phyloP scores from a whole-genome alignment of 2,113 vertebrate species.

The Nibea albiflora region DNA sequence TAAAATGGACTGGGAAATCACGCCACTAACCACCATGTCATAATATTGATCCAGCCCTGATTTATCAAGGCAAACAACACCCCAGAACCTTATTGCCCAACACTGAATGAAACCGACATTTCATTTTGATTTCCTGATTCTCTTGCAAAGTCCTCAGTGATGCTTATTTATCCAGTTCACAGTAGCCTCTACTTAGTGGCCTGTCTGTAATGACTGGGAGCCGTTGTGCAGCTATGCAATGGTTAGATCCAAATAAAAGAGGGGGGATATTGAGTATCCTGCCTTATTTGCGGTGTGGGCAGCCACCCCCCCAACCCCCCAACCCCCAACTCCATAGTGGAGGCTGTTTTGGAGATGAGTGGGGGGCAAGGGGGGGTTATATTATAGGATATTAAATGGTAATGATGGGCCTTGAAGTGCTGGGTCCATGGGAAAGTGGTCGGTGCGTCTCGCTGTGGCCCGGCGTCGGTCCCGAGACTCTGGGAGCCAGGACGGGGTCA shows the following conservation, averaged over 20 bases:
- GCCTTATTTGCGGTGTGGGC: slow-evolving; percentile 81
- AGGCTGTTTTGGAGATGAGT: slow-evolving; percentile 78
- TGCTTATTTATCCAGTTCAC: slow-evolving; percentile 77
- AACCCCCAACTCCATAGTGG: slow-evolving; percentile 47
- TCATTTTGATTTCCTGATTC: slow-evolving; percentile 63
- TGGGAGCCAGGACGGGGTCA: slow-evolving; percentile 81
- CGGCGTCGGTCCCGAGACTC: slow-evolving; percentile 58
- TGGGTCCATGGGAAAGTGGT: slow-evolving; percentile 84
- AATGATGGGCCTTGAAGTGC: slow-evolving; percentile 82
- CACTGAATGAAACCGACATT: slow-evolving; percentile 56
- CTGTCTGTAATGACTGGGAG: slow-evolving; percentile 77
- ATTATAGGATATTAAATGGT: slow-evolving; percentile 87
- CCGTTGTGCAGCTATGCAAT: slow-evolving; percentile 77
- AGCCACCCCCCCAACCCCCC: slow-evolving; percentile 59
- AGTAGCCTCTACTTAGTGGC: slow-evolving; percentile 80
- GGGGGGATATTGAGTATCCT: slow-evolving; percentile 81
- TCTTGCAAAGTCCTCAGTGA: slow-evolving; percentile 42
- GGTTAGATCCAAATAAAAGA: slow-evolving; percentile 74
- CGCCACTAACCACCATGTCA: slow-evolving; percentile 49
- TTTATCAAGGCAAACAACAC: slow-evolving; percentile 58
- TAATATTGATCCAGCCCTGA: slow-evolving; percentile 54
- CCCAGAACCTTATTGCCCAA: slow-evolving; percentile 57
- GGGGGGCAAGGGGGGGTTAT: slow-evolving; percentile 64
- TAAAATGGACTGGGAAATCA: slow-evolving; percentile 27
- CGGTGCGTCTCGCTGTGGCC: slow-evolving; percentile 77